phyloP scores from a whole-genome alignment of 2,888 invertebrate species.

The Cybosia mesomella region DNA sequence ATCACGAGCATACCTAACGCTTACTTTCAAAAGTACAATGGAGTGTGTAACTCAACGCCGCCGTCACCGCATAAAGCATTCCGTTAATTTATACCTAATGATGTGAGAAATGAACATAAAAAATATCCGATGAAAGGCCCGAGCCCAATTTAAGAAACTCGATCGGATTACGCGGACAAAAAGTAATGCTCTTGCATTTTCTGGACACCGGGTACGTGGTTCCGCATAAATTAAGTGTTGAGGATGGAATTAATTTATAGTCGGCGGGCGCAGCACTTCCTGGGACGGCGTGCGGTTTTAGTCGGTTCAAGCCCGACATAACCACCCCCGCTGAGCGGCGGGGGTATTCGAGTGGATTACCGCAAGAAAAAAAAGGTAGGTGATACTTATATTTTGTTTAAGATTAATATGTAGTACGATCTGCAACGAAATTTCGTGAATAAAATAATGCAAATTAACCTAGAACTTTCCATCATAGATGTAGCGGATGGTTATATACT shows the following conservation, averaged over 20 bases:
- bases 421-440: too few species aligned
- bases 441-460: too few species aligned
- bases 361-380: too few species aligned
- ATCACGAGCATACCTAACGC: background rate
- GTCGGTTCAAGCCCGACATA: too few species aligned
- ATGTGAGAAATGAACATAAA: conserved; percentile 44
- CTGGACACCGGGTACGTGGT: conserved; percentile 32
- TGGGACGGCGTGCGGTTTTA: too few species aligned
- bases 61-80: conserved; percentile 44
- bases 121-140: conserved; percentile 39
- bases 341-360: too few species aligned
- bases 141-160: conserved; percentile 57
- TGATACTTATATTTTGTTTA: too few species aligned
- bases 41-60: conserved; percentile 58
- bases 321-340: too few species aligned
- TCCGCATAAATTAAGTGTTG: conserved; percentile 35
- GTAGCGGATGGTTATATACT: too few species aligned
- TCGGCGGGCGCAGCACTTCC: background rate
- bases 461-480: too few species aligned
- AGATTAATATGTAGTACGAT: too few species aligned
- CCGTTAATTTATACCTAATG: conserved; percentile 53
- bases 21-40: conserved; percentile 33
- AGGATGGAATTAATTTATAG: background rate
- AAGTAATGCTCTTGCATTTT: conserved; percentile 26
- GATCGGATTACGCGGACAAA: conserved; percentile 55